phyloP scores from a whole-genome alignment of 1,140 invertebrate genomes.

The Leptonema lineaticorne region DNA sequence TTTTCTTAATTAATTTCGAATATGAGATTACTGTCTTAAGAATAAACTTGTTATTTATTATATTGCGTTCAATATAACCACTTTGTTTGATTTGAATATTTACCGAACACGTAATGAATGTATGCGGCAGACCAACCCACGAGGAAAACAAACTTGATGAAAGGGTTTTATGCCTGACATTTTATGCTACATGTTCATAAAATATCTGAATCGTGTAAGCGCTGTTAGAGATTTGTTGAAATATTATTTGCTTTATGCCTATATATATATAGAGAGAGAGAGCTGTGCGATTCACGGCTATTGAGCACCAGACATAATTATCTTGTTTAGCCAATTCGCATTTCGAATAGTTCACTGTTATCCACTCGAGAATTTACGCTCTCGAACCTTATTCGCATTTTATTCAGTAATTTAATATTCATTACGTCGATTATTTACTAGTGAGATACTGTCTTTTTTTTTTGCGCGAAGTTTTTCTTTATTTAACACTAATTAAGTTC shows the following conservation, averaged over 20 bases:
- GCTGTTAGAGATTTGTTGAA: neutral
- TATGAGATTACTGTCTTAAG: too few species aligned
- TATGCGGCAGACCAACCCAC: neutral
- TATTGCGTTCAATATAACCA: too few species aligned
- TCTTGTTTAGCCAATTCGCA: slow-evolving; percentile 6
- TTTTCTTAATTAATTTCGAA: too few species aligned
- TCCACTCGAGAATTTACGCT: neutral
- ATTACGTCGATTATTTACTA: neutral
- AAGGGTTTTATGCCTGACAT: neutral
- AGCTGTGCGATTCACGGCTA: neutral
- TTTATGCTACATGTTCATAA: neutral
- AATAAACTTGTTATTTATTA: too few species aligned
- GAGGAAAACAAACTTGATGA: neutral
- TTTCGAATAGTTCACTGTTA: slow-evolving; percentile 2
- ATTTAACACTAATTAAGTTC: neutral
- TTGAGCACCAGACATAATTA: too few species aligned
- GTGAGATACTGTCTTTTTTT: neutral
- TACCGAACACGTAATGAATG: neutral
- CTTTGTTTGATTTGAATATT: too few species aligned
- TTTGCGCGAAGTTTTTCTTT: too few species aligned
- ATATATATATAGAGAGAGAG: too few species aligned
- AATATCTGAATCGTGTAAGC: neutral
- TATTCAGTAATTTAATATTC: neutral
- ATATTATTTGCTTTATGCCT: neutral
- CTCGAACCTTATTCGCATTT: neutral